A percentile compares a stretch with the other conserved stretches of the same genome.
Evolutionary conservation across 2,797 vertebrate genomes (phyloP).

Genomic region (Pseudochirops corinnae): DNA sequence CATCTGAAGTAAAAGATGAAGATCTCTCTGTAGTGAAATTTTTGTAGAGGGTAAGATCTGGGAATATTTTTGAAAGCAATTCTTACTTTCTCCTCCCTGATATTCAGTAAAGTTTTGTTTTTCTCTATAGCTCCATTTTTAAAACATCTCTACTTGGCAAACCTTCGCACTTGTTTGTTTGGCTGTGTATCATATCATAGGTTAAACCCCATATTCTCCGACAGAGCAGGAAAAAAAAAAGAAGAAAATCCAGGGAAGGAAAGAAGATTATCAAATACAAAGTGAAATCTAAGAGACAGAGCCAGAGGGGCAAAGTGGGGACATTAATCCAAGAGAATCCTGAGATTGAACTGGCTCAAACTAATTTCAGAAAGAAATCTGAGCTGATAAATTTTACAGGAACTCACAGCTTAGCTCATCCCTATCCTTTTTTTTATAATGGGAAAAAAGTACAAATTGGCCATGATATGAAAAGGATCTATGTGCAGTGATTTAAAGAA

Average conservation of each 20-base stretch:
- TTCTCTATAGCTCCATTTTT: not conserved
- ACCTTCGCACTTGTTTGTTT: not conserved
- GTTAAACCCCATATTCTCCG: not conserved
- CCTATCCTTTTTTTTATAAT: slow-evolving; percentile 36
- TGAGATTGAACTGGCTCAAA: not conserved
- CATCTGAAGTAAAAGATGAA: not conserved
- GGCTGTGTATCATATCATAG: not conserved
- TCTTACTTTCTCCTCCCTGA: not conserved
- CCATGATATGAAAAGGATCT: not conserved
- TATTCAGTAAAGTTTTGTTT: not conserved
- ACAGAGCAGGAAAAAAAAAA: not conserved
- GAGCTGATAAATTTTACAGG: not conserved
- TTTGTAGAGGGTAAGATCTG: not conserved
- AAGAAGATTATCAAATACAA: not conserved
- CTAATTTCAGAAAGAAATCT: not conserved
- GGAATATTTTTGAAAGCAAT: not conserved
- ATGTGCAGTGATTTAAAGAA: slow-evolving; percentile 19
- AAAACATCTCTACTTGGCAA: not conserved
- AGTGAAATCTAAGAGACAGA: not conserved
- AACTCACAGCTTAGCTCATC: not conserved
- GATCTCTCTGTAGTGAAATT: not conserved
- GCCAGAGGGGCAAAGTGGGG: not conserved
- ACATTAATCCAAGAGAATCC: not conserved
- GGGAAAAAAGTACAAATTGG: not conserved
- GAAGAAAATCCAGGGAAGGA: not conserved